Base-by-base conservation (phyloP, 1,140 invertebrate genomes). In the Drosophila melanogaster region DNA sequence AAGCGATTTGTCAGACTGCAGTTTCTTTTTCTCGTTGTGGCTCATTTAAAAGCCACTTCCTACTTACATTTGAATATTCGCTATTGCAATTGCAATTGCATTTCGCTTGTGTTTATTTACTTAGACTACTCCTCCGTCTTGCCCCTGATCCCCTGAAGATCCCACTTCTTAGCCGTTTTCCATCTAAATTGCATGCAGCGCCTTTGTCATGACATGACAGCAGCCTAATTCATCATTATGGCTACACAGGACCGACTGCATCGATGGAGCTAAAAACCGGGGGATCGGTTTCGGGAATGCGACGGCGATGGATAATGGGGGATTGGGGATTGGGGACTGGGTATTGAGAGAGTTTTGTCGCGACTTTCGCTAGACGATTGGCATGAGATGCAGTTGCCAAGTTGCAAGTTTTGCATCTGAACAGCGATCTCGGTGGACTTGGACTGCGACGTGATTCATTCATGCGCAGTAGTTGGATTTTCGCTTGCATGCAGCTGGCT, bases 151-250 rank as follows among this genome's bases (percentile, higher is more conserved):
- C n/a, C 19, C 37, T 10, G 4, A 2, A 14, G 24, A 49, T n/a
- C 33, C 61, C 38, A 30, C 43, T 40, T 41, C 60, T 15, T 37
- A 35, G 64, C 59, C 64, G 59, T 67, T 67, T 67, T 65, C 64
- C 64, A 71, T 71, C 67, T 57, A 71, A 71, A 80, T 83, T 61
- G 87, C 87, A 90, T 90, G 87, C 87, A 77, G 83, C 71, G 83
- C 83, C 79, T 90, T 84, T 89, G 87, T 90, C 87, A 90, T 90
- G 87, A 90, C 87, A 90, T 90, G 87, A 90, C 87, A 90, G 87
- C 87, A 90, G 81, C 81, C 87, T 90, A 90, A 90, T 90, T 90
- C 87, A 90, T 90, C 87, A 90, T 90, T 90, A 90, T 89, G 84
- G 84, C 65, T 80, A 77, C 77, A 79, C 51, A 71, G 61, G 47